A percentile compares a stretch with the other conserved stretches of the same genome.
These are phyloP conservation scores for Echeneis naucrates DNA, from an alignment of 2,797 vertebrate genomes.

Conservation along the genomic window DNA sequence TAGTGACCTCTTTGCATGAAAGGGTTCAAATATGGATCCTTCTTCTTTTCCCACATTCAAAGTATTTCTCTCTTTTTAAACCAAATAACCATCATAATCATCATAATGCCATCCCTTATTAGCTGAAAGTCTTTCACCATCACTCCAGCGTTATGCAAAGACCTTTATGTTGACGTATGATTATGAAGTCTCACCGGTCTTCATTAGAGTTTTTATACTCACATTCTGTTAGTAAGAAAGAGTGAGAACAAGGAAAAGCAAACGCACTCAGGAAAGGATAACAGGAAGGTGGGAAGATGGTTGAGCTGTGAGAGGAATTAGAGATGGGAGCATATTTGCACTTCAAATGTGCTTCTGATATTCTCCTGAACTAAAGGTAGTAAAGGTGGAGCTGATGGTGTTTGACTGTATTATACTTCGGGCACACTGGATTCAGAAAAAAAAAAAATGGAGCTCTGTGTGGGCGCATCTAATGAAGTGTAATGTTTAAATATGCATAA, in stretches of 20 bases:
- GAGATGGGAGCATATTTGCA: conserved; percentile 59
- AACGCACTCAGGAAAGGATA: conserved; percentile 34
- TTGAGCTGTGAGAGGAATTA: conserved; percentile 40
- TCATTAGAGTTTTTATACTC: conserved; percentile 69
- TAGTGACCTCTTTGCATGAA: too few species aligned
- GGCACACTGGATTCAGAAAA: conserved; percentile 14
- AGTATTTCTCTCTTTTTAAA: conserved; percentile 21
- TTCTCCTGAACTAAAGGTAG: conserved; percentile 13
- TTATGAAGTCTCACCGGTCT: conserved; percentile 73
- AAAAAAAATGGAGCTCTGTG: conserved; percentile 9
- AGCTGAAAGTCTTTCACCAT: conserved; percentile 32
- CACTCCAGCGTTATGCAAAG: conserved; percentile 46
- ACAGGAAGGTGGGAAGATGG: conserved; percentile 20
- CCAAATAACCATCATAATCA: conserved; percentile 32
- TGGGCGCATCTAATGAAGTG: conserved; percentile 42
- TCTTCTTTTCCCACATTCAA: conserved; percentile 34
- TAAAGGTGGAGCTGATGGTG: not conserved
- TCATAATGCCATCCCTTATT: conserved; percentile 47
- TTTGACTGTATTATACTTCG: conserved; percentile 6
- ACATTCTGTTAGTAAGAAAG: conserved; percentile 43
- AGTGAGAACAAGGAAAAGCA: conserved; percentile 32
- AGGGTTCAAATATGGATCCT: conserved; percentile 3
- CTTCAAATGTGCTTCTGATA: conserved; percentile 47
- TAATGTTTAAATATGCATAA: conserved; percentile 47
- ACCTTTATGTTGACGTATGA: conserved; percentile 41